Conservation (phyloP, 1,140 invertebrate genomes). For the Zaprionus lachaisei region DNA sequence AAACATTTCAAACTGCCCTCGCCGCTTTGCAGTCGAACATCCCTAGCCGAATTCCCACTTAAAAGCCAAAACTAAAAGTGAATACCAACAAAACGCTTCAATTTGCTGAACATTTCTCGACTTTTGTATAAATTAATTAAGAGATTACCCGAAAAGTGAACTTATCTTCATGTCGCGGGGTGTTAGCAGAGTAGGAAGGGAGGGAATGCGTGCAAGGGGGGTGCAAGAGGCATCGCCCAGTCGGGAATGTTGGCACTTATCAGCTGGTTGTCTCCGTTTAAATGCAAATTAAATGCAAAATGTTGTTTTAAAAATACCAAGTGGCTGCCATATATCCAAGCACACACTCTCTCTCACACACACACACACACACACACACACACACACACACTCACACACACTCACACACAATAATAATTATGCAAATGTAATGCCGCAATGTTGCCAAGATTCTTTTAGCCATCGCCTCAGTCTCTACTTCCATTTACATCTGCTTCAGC, state of each 20-base stretch:
- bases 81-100: constrained; percentile 3
- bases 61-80: neutral
- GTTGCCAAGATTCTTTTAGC: constrained; percentile 69
- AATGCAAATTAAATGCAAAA: constrained; percentile 72
- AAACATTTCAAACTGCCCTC: neutral
- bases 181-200: neutral
- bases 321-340: constrained; percentile 7
- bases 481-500: constrained; percentile 15
- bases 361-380: constrained; percentile 15
- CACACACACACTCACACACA: constrained; percentile 7
- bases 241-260: constrained; percentile 40
- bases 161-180: neutral
- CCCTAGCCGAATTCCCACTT: neutral
- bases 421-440: constrained; percentile 79
- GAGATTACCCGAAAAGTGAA: constrained; percentile 6
- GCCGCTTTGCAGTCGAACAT: neutral
- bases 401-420: constrained; percentile 69
- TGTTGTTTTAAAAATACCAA: constrained; percentile 25
- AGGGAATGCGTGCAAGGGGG: neutral
- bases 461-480: constrained; percentile 29
- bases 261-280: constrained; percentile 61
- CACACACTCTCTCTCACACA: neutral
- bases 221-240: neutral
- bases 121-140: constrained; percentile 13
- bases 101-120: constrained; percentile 3